A percentile compares a stretch with the other conserved stretches of the same genome.
Evolutionary conservation across 2,113 vertebrate species (phyloP).

Genomic region (Rynchops niger): DNA sequence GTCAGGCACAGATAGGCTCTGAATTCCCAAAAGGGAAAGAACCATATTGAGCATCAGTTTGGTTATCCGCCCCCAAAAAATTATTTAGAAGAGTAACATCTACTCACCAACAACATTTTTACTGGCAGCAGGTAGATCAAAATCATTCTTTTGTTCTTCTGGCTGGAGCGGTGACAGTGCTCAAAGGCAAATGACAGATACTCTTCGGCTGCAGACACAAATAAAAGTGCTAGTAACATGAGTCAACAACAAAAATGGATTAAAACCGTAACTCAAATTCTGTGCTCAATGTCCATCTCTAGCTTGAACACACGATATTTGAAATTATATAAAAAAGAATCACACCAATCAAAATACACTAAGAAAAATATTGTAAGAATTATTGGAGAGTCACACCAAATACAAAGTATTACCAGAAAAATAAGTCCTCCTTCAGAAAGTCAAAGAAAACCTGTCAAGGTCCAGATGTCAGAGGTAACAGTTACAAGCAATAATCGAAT

Average conservation of each 20-base stretch:
- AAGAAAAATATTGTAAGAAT: not conserved
- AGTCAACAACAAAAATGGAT: not conserved
- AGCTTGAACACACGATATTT: not conserved
- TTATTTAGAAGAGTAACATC: not conserved
- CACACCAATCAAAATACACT: not conserved
- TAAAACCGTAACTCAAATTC: not conserved
- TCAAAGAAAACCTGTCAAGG: not conserved
- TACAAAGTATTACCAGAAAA: not conserved
- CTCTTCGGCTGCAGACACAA: constrained; percentile 84
- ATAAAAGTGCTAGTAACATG: not conserved
- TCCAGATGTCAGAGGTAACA: not conserved
- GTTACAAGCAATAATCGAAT: not conserved
- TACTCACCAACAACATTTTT: constrained; percentile 94
- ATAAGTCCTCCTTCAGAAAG: not conserved
- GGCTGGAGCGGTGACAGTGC: constrained; percentile 91
- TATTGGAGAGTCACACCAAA: not conserved
- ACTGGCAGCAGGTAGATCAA: constrained; percentile 95
- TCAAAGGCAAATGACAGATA: constrained; percentile 92
- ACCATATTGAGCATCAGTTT: not conserved
- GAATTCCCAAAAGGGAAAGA: not conserved
- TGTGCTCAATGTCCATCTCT: not conserved
- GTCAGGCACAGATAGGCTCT: not conserved
- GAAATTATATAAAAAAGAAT: not conserved
- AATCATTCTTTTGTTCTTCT: constrained; percentile 98
- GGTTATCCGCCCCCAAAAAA: not conserved